Percentiles rank a stretch among this genome's conserved stretches.
Conservation (phyloP, 2,113 vertebrate species). For the Neotoma lepida region DNA sequence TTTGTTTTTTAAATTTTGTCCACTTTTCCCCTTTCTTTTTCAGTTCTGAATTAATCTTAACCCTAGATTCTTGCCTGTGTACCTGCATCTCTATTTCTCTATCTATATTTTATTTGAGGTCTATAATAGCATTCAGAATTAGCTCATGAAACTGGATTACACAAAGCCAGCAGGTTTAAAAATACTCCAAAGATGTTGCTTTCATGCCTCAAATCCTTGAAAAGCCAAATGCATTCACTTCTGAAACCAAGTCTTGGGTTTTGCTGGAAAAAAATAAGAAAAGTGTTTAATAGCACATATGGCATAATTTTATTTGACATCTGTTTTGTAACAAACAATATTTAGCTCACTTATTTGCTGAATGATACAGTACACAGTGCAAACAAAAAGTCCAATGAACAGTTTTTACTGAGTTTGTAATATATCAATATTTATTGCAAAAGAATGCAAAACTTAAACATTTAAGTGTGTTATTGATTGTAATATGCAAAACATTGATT, state of each 20-base stretch:
- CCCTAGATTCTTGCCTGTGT: background rate
- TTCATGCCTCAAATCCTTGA: conserved; percentile 86
- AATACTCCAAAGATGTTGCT: conserved; percentile 84
- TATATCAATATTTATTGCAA: conserved; percentile 89
- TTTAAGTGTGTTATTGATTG: conserved; percentile 88
- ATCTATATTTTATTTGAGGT: conserved; percentile 70
- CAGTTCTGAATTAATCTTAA: background rate
- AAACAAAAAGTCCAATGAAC: conserved; percentile 91
- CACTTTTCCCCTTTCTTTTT: background rate
- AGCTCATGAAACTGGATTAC: conserved; percentile 78
- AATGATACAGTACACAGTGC: conserved; percentile 90
- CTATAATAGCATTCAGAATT: conserved; percentile 70
- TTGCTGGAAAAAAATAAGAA: conserved; percentile 83
- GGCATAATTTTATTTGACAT: conserved; percentile 93
- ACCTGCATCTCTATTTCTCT: conserved; percentile 50
- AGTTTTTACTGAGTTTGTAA: conserved; percentile 87
- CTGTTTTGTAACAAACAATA: conserved; percentile 94
- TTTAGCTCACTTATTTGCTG: conserved; percentile 93
- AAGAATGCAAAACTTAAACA: conserved; percentile 88
- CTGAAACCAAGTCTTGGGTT: conserved; percentile 87
- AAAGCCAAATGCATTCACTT: conserved; percentile 85
- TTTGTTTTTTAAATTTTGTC: conserved; percentile 30
- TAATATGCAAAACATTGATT: conserved; percentile 88
- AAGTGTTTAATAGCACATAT: conserved; percentile 93
- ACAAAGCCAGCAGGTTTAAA: conserved; percentile 82